Percentiles rank a stretch among this genome's conserved stretches.
These are phyloP conservation scores for Laspeyria flexula DNA, from an alignment of 2,888 invertebrate genomes.

Conservation along the genomic window DNA sequence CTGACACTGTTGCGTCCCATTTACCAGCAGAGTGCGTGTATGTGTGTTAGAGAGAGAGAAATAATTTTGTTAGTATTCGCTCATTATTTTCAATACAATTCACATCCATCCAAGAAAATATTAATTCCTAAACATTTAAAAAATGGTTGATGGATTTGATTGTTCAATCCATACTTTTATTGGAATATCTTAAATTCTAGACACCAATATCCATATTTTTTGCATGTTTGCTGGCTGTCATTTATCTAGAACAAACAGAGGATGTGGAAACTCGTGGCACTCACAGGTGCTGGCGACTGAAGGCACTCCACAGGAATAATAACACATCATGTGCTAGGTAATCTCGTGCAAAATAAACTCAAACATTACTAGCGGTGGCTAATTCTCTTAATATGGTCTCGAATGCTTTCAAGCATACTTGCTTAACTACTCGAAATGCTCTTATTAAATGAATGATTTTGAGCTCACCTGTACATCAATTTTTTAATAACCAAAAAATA, in stretches of 20 bases:
- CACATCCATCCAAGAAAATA: slow-evolving; percentile 56
- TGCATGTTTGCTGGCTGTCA: slow-evolving; percentile 78
- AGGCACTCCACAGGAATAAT: slow-evolving; percentile 45
- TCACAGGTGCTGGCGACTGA: slow-evolving; percentile 47
- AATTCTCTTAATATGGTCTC: slow-evolving; percentile 27
- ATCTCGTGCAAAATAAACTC: slow-evolving; percentile 69
- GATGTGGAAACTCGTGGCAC: slow-evolving; percentile 56
- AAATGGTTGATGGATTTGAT: neutral
- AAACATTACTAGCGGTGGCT: slow-evolving; percentile 59
- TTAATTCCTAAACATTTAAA: slow-evolving; percentile 11
- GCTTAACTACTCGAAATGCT: slow-evolving; percentile 56
- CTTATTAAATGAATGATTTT: slow-evolving; percentile 45
- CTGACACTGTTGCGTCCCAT: slow-evolving; percentile 95
- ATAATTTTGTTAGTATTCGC: slow-evolving; percentile 84
- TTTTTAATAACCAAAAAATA: slow-evolving; percentile 73
- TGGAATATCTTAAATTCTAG: slow-evolving; percentile 52
- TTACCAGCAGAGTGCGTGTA: slow-evolving; percentile 81
- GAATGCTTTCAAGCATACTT: slow-evolving; percentile 47
- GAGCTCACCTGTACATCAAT: slow-evolving; percentile 27
- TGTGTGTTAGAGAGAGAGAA: slow-evolving; percentile 77
- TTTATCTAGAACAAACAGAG: slow-evolving; percentile 63
- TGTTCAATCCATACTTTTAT: slow-evolving; percentile 46
- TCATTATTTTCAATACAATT: slow-evolving; percentile 70
- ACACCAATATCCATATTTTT: slow-evolving; percentile 84
- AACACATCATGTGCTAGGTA: slow-evolving; percentile 43